phyloP scores from a whole-genome alignment of 30 jellyfish, hydroid and myxozoan genomes.

The Nemopilema nomurai region DNA sequence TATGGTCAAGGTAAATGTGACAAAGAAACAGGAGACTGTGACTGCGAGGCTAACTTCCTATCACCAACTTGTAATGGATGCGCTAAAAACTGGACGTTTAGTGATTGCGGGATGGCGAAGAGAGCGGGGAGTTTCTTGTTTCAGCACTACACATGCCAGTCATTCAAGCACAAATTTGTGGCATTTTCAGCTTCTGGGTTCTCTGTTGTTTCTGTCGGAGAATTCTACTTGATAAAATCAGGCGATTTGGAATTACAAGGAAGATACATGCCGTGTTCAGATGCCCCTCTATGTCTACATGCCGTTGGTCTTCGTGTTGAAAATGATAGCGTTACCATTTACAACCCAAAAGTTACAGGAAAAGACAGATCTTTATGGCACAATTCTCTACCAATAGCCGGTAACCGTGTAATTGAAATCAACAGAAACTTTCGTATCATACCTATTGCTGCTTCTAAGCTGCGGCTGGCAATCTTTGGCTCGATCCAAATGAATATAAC shows the following conservation, averaged over 20 bases:
- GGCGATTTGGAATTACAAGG: slow-evolving; percentile 30
- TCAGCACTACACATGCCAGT: slow-evolving; percentile 47
- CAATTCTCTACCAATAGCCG: slow-evolving; percentile 4
- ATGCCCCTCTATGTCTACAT: slow-evolving; percentile 44
- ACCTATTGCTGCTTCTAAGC: slow-evolving; percentile 26
- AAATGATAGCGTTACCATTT: slow-evolving; percentile 32
- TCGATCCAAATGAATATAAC: slow-evolving; percentile 7
- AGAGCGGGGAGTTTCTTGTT: background rate
- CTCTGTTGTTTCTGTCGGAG: slow-evolving; percentile 15
- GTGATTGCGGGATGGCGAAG: slow-evolving; percentile 45
- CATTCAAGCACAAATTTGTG: slow-evolving; percentile 25
- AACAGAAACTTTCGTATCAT: slow-evolving; percentile 4
- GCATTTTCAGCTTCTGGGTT: slow-evolving; percentile 36
- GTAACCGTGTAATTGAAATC: slow-evolving; percentile 4
- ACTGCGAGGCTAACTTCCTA: slow-evolving; percentile 29
- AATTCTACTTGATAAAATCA: slow-evolving; percentile 25
- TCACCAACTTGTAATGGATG: slow-evolving; percentile 24
- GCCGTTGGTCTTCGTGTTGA: slow-evolving; percentile 37
- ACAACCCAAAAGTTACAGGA: slow-evolving; percentile 48
- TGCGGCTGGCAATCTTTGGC: slow-evolving; percentile 4
- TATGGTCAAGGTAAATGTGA: slow-evolving; percentile 52
- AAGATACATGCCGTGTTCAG: slow-evolving; percentile 34
- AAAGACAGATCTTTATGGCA: slow-evolving; percentile 21
- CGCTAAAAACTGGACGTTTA: slow-evolving; percentile 51
- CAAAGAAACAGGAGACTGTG: slow-evolving; percentile 40